Base-by-base conservation (phyloP, 2,797 vertebrate genomes). In the Melanotaenia pygmaea region DNA sequence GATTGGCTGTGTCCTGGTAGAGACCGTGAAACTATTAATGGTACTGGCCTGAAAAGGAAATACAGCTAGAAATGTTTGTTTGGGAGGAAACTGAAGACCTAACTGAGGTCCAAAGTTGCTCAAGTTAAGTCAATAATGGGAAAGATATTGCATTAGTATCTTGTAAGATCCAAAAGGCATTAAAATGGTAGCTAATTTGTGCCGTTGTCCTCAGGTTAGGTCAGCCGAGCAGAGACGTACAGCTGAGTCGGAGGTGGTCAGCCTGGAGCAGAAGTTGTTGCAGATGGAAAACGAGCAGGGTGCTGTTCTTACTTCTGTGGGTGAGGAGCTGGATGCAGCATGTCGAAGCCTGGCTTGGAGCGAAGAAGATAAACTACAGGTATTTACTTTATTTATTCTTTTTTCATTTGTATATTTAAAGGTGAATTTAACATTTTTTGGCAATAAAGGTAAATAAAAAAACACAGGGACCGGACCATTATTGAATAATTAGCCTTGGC, bases 321-420 rank as follows among this genome's bases (percentile, higher is more conserved):
- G 96, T 60, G 94, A 90, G 43, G 96, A 98, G 87, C 94, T 99
- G 62, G 96, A 98, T 79, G 59, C 90, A 30, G 95, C 91, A 64
- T 98, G 97, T 87, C 90, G 94, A 77, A 82, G 93, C 59, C 91
- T 98, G 81, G 95, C 94, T 8, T 91, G 88, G 60, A 95, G 96
- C 43, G 94, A 93, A 0, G 72, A 94, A 74, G 95, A 96, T 72
- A 97, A 96, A 90, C 93, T 97, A 20, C 95, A 97, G 94, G 98
- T 99, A 96, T 43, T 38, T 61, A 0, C 20, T 38, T 67, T n/a
- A 0, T 28, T 59, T 34, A 34, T 34, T 34, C 7, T 7, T 12
- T 37, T 9, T 35, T n/a, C 24, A 18, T 26, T 56, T 32, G 18
- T 43, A 53, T 6, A 38, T 30, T 0, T 37, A 57, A 32, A 22